A percentile compares a stretch with the other conserved stretches of the same genome.
Evolutionary conservation across 2,888 invertebrate genomes (phyloP).

Genomic region (Amiota mariae): DNA sequence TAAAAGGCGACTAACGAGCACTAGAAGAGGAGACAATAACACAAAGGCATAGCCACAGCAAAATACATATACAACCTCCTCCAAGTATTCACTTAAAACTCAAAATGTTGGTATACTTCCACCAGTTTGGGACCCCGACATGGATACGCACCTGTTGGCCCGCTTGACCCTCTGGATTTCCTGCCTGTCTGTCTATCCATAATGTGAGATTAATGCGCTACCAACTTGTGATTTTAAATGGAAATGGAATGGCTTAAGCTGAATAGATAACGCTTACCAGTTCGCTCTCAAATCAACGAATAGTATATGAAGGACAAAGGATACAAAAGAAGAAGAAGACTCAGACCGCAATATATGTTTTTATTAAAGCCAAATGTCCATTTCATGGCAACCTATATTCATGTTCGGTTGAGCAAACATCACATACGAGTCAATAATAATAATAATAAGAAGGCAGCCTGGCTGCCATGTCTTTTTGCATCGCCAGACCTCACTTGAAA

Average conservation of each 20-base stretch:
- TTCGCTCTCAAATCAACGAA: too few relatives aligned
- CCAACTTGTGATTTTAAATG: constrained; percentile 42
- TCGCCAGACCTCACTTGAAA: constrained; percentile 56
- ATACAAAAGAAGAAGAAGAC: neutral
- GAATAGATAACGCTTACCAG: neutral
- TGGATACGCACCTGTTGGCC: neutral
- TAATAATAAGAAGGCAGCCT: too few relatives aligned
- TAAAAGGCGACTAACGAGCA: constrained; percentile 25
- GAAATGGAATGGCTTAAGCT: neutral
- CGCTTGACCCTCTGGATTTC: neutral
- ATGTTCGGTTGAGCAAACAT: constrained; percentile 23
- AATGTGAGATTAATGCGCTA: constrained; percentile 38
- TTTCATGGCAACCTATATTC: neutral
- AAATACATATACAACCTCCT: too few relatives aligned
- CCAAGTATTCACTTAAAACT: too few relatives aligned
- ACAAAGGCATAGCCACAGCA: too few relatives aligned
- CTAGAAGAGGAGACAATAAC: constrained; percentile 3
- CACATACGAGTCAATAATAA: neutral
- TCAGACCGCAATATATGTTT: constrained; percentile 7
- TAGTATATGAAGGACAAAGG: neutral
- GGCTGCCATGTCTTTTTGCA: constrained; percentile 14
- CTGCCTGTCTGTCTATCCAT: neutral
- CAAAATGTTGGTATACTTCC: too few relatives aligned
- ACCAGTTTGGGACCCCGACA: too few relatives aligned
- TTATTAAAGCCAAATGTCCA: constrained; percentile 12